Evolutionary conservation across 2,797 vertebrate genomes (phyloP).

Genomic region (Podarcis lilfordi): DNA sequence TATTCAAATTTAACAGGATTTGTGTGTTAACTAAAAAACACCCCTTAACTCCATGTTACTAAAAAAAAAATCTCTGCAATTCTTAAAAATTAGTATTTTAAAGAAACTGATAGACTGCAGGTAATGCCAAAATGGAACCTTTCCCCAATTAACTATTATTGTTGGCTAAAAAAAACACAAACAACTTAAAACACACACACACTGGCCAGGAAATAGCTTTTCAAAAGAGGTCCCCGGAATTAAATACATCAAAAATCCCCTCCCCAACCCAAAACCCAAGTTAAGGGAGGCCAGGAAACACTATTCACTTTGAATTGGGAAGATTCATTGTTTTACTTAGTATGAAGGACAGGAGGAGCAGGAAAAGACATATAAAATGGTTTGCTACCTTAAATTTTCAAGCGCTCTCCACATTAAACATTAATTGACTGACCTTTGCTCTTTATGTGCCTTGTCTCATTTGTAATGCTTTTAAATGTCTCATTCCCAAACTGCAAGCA

Average conservation of each 20-base stretch:
- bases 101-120: background rate
- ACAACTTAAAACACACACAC: background rate
- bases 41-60: fast-evolving
- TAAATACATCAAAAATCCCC: background rate
- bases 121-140: constrained; percentile 41
- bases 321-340: constrained; percentile 22
- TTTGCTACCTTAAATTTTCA: background rate
- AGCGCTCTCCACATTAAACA: background rate
- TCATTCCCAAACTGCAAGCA: background rate
- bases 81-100: background rate
- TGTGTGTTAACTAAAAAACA: background rate
- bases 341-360: background rate
- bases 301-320: background rate
- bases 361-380: background rate
- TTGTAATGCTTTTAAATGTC: background rate
- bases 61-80: background rate
- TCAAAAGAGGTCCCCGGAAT: background rate
- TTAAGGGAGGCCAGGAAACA: background rate
- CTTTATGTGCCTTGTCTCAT: too few relatives aligned
- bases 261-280: background rate
- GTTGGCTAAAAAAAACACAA: background rate
- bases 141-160: constrained; percentile 39
- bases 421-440: background rate
- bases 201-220: background rate
- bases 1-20: background rate